phyloP scores from a whole-genome alignment of 2,113 vertebrate species.

The Macroglossus sobrinus region DNA sequence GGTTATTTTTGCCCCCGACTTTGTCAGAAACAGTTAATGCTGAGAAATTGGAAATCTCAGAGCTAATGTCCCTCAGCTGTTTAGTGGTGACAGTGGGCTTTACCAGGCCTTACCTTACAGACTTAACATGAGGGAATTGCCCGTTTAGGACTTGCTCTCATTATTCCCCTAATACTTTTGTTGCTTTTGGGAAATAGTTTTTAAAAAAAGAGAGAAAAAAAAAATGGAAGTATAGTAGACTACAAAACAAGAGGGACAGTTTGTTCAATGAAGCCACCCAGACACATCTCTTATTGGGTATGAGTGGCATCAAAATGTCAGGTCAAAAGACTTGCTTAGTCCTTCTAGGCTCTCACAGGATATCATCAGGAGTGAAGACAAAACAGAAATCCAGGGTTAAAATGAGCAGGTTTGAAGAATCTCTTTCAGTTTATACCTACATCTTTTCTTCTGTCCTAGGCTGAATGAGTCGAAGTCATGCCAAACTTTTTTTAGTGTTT shows the following conservation, averaged over 20 bases:
- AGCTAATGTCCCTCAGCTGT: neutral
- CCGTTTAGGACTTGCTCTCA: neutral
- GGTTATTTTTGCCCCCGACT: neutral
- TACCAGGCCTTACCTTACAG: neutral
- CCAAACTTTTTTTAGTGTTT: neutral
- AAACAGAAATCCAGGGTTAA: neutral
- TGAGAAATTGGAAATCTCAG: neutral
- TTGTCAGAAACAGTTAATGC: neutral
- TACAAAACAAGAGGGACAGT: neutral
- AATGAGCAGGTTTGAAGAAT: neutral
- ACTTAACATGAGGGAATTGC: neutral
- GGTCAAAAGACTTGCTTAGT: neutral
- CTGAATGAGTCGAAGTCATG: neutral
- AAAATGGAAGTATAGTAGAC: neutral
- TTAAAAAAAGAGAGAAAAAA: neutral
- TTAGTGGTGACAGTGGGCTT: neutral
- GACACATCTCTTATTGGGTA: neutral
- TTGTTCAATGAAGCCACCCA: neutral
- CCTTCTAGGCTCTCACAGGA: neutral
- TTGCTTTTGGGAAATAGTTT: neutral
- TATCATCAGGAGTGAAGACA: neutral
- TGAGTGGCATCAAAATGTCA: neutral
- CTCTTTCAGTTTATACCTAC: too few species aligned
- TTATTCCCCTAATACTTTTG: neutral
- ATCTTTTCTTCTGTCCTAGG: neutral